Evolutionary conservation across 2,888 invertebrate genomes (phyloP).

Genomic region (Parasteatoda lunata): DNA sequence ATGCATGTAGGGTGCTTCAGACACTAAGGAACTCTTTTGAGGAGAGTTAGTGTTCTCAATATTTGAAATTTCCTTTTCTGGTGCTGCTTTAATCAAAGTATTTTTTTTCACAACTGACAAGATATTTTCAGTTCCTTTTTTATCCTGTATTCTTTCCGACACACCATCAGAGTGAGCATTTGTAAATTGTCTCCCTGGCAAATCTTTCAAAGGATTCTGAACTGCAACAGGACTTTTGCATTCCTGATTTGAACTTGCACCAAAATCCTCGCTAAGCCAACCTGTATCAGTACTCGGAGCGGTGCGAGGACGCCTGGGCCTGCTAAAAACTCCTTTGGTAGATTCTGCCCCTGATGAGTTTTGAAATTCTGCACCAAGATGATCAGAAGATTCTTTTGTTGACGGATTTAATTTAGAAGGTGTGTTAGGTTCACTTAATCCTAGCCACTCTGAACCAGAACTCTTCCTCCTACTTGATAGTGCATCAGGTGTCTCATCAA

Average conservation of each 20-base stretch:
- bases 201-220: not conserved
- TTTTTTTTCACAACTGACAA: not conserved
- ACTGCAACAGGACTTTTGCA: not conserved
- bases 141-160: not conserved
- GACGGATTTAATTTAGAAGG: not conserved
- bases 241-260: not conserved
- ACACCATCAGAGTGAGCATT: not conserved
- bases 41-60: not conserved
- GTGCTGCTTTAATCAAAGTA: not conserved
- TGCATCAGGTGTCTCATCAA: constrained; percentile 6
- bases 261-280: constrained; percentile 23
- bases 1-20: not conserved
- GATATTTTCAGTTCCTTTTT: not conserved
- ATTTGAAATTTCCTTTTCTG: not conserved
- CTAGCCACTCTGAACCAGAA: constrained; percentile 62
- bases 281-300: not conserved
- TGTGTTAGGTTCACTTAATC: constrained; percentile 40
- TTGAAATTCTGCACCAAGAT: not conserved
- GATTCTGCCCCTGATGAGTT: not conserved
- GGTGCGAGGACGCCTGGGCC: not conserved
- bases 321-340: not conserved
- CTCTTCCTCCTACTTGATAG: constrained; percentile 28
- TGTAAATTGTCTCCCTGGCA: not conserved
- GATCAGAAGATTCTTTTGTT: not conserved
- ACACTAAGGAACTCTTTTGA: not conserved